Percentiles rank a stretch among this genome's conserved stretches.
phyloP scores from a whole-genome alignment of 2,113 vertebrate species.

The Galemys pyrenaicus region DNA sequence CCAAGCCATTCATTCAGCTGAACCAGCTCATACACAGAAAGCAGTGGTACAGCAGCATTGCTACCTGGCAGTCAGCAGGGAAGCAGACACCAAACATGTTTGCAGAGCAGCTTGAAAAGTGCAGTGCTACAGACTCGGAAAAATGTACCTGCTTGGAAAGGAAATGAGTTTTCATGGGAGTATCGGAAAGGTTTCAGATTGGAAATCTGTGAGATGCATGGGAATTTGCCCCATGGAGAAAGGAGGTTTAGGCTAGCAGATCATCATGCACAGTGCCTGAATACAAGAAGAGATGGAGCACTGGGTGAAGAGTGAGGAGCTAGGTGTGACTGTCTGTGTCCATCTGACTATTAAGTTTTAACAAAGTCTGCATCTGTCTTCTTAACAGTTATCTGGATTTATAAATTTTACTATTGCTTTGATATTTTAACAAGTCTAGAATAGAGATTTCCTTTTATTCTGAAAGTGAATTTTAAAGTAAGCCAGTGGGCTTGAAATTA shows the following conservation, averaged over 20 bases:
- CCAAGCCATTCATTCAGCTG: background rate
- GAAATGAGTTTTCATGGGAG: background rate
- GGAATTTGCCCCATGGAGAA: background rate
- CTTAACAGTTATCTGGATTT: background rate
- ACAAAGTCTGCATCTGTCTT: background rate
- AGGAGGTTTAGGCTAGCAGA: background rate
- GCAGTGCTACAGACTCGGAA: background rate
- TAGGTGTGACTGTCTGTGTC: background rate
- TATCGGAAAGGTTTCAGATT: background rate
- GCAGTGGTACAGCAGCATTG: background rate
- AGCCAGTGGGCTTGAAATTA: background rate
- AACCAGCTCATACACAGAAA: background rate
- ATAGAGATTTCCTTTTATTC: slow-evolving; percentile 31
- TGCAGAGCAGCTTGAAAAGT: background rate
- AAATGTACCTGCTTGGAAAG: background rate
- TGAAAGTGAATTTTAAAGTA: slow-evolving; percentile 13
- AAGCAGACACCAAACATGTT: background rate
- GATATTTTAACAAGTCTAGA: background rate
- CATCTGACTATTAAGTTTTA: background rate
- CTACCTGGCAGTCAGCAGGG: background rate
- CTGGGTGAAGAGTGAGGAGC: background rate
- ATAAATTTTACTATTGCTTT: background rate
- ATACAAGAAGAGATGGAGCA: no score
- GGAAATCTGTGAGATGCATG: background rate
- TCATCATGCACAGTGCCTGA: background rate